Base-by-base conservation (phyloP, 1,140 invertebrate species). In the Brachionus rotundiformis region DNA sequence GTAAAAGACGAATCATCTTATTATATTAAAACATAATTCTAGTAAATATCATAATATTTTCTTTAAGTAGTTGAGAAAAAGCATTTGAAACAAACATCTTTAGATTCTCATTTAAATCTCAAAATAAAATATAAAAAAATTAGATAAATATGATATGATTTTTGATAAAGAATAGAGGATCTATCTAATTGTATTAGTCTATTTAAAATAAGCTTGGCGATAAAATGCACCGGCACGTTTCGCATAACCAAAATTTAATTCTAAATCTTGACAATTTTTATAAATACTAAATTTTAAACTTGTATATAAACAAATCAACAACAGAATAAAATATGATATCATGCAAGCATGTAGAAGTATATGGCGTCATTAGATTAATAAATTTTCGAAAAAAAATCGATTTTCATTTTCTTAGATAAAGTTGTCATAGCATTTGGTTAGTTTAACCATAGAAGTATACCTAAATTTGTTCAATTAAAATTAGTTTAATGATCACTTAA, bases 41-140 rank as follows among this genome's bases (percentile, higher is more conserved):
- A 33, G 29, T 16, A 33, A 0, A 33, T 68, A 36, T 33, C 25
- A n/a, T 3, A n/a, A 13, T 11, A 27, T 63, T 33, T 68, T 68
- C 10, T 39, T 68, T 36, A 23, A 68, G 16, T 68, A 1, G 29
- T 33, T 68, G 63, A 68, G 63, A 68, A 68, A 36, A 36, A 23
- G 31, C 63, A 68, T 29, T 31, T 68, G 16, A 68, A 36, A 36
- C 36, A 29, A 68, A 68, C 33, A 68, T 68, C 36, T 68, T 13
- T 16, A 68, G 16, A 33, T 63, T 68, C 33, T 68, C 63, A 68
- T 3, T 68, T 68, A 6, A 68, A 68, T 36, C 29, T 16, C 29
- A 68, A 68, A 36, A 33, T 68, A 36, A 33, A 36, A 68, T 36
- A 19, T 36, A 68, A 68, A 68, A 68, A 33, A 68, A 16, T 11